A percentile compares a stretch with the other conserved stretches of the same genome.
Evolutionary conservation across 2,113 vertebrate species (phyloP).

Genomic region (Nyctereutes procyonoides): DNA sequence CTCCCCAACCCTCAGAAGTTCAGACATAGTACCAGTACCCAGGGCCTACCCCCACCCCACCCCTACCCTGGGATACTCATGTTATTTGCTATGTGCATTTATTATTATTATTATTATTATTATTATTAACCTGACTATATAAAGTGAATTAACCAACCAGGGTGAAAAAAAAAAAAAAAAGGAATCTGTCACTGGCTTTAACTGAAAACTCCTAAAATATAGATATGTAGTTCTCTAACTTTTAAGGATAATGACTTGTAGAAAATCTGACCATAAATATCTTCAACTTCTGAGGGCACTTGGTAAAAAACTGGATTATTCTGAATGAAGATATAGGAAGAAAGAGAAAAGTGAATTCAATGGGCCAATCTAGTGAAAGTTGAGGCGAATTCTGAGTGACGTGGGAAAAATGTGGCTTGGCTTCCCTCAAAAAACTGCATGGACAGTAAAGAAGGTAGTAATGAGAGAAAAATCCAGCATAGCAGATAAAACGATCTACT

Average conservation of each 20-base stretch:
- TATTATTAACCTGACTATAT: background rate
- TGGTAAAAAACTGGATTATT: background rate
- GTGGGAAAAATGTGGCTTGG: background rate
- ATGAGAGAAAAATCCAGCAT: conserved; percentile 23
- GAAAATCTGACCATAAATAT: background rate
- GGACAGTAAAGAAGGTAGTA: background rate
- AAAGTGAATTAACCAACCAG: background rate
- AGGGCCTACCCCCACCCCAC: rapidly evolving
- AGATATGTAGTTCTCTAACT: background rate
- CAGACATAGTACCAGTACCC: background rate
- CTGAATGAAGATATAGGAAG: background rate
- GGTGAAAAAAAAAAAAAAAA: background rate
- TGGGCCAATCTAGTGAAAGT: background rate
- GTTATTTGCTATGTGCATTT: background rate
- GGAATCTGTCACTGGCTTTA: background rate
- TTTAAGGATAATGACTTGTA: background rate
- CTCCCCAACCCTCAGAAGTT: background rate
- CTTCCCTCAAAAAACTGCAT: background rate
- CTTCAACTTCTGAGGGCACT: background rate
- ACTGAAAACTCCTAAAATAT: conserved; percentile 25
- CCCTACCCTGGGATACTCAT: background rate
- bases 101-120: background rate
- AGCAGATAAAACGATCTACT: background rate
- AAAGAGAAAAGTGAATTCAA: background rate
- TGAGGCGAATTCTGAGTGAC: background rate